Percentiles rank a stretch among this genome's conserved stretches.
Evolutionary conservation across 1,140 invertebrate species (phyloP).

Genomic region (Hormaphis cornu): DNA sequence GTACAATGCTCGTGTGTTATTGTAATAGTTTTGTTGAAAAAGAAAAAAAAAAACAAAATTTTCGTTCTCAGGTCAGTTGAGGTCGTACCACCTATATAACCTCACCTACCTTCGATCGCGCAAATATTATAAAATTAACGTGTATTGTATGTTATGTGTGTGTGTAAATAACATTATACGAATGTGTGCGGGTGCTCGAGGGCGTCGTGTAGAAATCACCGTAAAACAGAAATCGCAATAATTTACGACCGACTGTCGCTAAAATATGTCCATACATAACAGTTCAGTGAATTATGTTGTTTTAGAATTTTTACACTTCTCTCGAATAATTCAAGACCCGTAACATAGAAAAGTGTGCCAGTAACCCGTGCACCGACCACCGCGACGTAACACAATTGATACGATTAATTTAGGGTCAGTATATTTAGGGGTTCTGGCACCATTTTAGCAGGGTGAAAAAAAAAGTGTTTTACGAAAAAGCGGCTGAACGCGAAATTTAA

Average conservation of each 20-base stretch:
- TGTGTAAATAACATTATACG: background rate
- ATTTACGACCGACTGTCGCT: background rate
- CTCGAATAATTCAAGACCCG: too few species aligned
- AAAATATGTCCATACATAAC: constrained; percentile 11
- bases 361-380: too few species aligned
- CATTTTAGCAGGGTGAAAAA: too few species aligned
- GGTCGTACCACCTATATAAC: too few species aligned
- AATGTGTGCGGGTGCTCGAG: background rate
- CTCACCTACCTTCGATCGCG: background rate
- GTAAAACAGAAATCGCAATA: constrained; percentile 4
- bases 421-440: too few species aligned
- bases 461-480: too few species aligned
- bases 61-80: background rate
- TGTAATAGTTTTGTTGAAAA: background rate
- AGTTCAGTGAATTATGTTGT: background rate
- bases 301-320: background rate
- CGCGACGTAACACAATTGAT: too few species aligned
- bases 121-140: background rate
- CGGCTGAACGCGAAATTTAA: too few species aligned
- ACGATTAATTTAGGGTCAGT: too few species aligned
- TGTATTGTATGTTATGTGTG: too few species aligned
- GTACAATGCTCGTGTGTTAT: too few species aligned
- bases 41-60: background rate
- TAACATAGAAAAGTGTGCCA: too few species aligned
- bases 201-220: background rate